Base-by-base conservation (phyloP, 2,888 invertebrate genomes). In the Nomada ruficornis region DNA sequence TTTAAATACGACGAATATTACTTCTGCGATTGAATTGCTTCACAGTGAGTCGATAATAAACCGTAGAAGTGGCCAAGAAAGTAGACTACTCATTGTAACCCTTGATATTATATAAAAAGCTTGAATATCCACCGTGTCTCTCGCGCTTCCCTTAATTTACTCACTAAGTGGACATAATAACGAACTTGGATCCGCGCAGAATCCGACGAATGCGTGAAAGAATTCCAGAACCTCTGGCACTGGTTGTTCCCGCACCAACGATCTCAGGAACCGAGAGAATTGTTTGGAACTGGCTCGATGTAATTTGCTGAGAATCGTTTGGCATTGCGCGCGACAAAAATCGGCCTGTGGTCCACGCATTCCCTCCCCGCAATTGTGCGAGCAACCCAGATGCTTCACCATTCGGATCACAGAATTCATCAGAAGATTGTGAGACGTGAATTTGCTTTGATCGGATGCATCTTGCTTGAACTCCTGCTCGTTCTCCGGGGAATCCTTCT, bases 201-300 rank as follows among this genome's bases (percentile, higher is more conserved):
- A 99, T 9, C 99, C 99, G 69, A 99, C 96, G 89, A 98, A 98
- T 0, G 99, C 96, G 93, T 99, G 99, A 82, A 99, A 96, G 91
- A 99, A 97, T 91, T 99, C 99, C 74, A 99, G 94, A 11, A 98
- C 96, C 84, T 98, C 98, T 23, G 96, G 95, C 47, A 99, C 95
- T 0, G 97, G 96, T 44, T 97, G 96, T 2, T 96, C 96, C 85
- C 96, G 96, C 0, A 98, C 96, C 95, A 98, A 97, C 84, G 97
- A 96, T 78, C 96, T 94, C 52, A 97, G 93, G 91, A 96, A 97
- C 69, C 94, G 95, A 44, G 96, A 95, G 93, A 97, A 97, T 87
- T 96, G 95, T 79, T 95, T 94, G 23, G 95, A 94, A 91, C 96
- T 96, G 20, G 96, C 95, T 7, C 97, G 96, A 82, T 98, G 96